phyloP scores from a whole-genome alignment of 2,113 vertebrate genomes.

The Casuarius casuarius region DNA sequence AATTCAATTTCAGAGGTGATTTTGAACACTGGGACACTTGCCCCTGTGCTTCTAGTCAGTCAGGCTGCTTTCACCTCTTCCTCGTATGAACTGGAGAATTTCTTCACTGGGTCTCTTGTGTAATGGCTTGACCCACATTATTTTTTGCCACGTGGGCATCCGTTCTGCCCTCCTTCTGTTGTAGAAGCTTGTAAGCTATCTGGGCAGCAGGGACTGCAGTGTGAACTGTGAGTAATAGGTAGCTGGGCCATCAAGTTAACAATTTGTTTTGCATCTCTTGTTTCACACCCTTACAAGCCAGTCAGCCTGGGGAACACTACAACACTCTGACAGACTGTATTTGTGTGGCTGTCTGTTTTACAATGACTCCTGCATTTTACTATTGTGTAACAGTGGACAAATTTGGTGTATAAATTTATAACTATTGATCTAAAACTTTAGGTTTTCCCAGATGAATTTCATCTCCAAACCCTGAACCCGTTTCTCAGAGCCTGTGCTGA shows the following conservation, averaged over 20 bases:
- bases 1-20: neutral
- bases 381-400: neutral
- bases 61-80: neutral
- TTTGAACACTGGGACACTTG: neutral
- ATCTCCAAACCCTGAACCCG: slow-evolving; percentile 96
- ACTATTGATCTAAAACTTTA: slow-evolving; percentile 70
- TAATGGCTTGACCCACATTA: neutral
- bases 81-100: neutral
- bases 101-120: neutral
- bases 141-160: neutral
- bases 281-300: neutral
- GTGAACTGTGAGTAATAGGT: neutral
- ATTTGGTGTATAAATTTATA: slow-evolving; percentile 23
- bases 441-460: slow-evolving; percentile 99
- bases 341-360: neutral
- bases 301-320: neutral
- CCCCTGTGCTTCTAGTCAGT: neutral
- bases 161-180: neutral
- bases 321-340: neutral
- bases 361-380: slow-evolving; percentile 8
- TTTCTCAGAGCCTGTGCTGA: slow-evolving; percentile 97
- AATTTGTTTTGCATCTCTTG: neutral
- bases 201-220: neutral
- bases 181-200: neutral
- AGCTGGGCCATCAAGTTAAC: neutral